Conservation (phyloP, 64 coral and sea anemone genomes). For the Porites australiensis region DNA sequence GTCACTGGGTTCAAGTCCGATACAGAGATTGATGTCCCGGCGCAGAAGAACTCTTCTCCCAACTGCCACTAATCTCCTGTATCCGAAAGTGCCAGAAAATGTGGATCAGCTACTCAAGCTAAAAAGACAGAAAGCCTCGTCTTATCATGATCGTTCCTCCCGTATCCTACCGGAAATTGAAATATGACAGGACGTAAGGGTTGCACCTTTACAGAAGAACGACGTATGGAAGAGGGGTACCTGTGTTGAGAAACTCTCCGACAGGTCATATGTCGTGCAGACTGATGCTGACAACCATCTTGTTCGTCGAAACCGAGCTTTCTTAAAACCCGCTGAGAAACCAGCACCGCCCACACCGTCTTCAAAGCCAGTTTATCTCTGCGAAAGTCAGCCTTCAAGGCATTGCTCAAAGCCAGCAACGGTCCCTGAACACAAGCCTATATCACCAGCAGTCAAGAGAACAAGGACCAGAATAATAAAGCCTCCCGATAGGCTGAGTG, state of each 20-base stretch:
- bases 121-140: neutral
- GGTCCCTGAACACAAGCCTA: neutral
- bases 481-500: neutral
- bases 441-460: neutral
- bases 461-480: neutral
- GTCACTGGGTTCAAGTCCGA: neutral
- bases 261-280: constrained; percentile 70
- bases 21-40: neutral
- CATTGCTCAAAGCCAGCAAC: neutral
- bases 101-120: neutral
- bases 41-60: neutral
- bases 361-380: neutral
- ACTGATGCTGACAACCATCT: constrained; percentile 12
- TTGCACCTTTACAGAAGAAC: constrained; percentile 31
- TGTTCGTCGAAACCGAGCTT: constrained; percentile 36
- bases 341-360: neutral
- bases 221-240: constrained; percentile 58
- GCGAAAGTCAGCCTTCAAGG: neutral
- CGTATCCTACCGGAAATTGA: constrained; percentile 50
- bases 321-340: constrained; percentile 16
- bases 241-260: constrained; percentile 68
- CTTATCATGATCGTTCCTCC: constrained; percentile 7
- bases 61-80: neutral
- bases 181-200: constrained; percentile 70
- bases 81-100: constrained; percentile 1